These are phyloP conservation scores for Pteria penguin DNA, from an alignment of 2,888 invertebrate genomes.

Conservation along the genomic window DNA sequence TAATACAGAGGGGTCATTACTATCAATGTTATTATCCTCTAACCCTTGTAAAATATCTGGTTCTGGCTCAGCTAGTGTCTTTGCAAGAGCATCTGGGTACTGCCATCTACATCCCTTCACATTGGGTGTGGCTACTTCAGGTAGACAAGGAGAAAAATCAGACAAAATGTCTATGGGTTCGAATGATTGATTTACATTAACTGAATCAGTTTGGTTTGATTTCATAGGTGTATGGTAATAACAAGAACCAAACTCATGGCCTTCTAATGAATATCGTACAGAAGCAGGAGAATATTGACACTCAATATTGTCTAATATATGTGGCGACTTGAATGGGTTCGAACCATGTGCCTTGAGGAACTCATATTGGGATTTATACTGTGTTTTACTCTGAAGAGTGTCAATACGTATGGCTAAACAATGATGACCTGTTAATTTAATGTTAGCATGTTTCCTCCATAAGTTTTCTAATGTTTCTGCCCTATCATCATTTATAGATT, in stretches of 20 bases:
- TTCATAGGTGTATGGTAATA: neutral
- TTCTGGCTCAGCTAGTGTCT: slow-evolving; percentile 20
- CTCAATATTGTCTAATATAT: neutral
- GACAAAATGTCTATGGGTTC: slow-evolving; percentile 27
- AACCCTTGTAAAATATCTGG: slow-evolving; percentile 19
- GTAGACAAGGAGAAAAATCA: slow-evolving; percentile 12
- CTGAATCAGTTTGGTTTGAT: neutral
- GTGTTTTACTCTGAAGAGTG: neutral
- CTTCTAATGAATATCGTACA: neutral
- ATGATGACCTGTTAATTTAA: neutral
- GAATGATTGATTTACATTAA: neutral
- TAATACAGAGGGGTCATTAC: neutral
- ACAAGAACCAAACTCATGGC: neutral
- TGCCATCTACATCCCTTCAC: slow-evolving; percentile 29
- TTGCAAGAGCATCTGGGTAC: slow-evolving; percentile 23
- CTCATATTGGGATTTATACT: neutral
- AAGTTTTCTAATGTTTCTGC: neutral
- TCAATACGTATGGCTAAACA: neutral
- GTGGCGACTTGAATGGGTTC: neutral
- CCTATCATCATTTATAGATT: neutral
- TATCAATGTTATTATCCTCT: neutral
- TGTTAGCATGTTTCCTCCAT: neutral
- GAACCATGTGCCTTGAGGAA: neutral
- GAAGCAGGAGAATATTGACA: neutral
- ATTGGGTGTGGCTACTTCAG: slow-evolving; percentile 32